Evolutionary conservation across 2,797 vertebrate species (phyloP), one percentile per base, ranked within the genome.

Genomic region (Bucorvus abyssinicus): DNA sequence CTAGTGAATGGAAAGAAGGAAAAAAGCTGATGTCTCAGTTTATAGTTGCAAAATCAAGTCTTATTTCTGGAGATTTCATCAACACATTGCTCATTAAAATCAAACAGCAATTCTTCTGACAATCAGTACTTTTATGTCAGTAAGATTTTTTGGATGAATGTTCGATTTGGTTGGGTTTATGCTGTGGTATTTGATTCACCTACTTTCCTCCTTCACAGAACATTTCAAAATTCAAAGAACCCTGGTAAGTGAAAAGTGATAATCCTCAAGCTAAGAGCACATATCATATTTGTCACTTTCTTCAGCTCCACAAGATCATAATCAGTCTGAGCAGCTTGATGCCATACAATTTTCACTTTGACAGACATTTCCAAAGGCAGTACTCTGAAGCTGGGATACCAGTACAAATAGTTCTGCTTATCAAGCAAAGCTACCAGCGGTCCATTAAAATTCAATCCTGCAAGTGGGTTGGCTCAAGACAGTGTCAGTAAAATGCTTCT

Each of bases 181-280:
- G 13, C 6, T 52, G 17, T 6, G 27, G 20, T 45, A 24, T 32
- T 74, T 30, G 14, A 40, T 70, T 70, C 11, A 45, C 15, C 36
- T 47, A 4, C 63, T 73, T 67, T 79, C 19, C 36, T 42, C 10
- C 69, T 71, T 64, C 36, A 69, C 19, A 64, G 12, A 59, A 83
- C 2, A 21, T 59, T 60, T 85, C 19, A 34, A 82, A 84, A 84
- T 42, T 61, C 10, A 44, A 65, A 71, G 50, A 63, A 30, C 0
- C 2, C 18, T 4, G 0, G 0, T 12, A 40, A 70, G 3, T 34
- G 40, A 50, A 49, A 70, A 89, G 40, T 6, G 3, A 76, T 29
- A 69, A 86, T 55, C 22, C 42, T 74, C 55, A 42, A 80, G 23
- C 14, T 49, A 55, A 57, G 40, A 88, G 13, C 15, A 24, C 2